Evolutionary conservation across 2,113 vertebrate species (phyloP).

Genomic region (Phyllostomus discolor): DNA sequence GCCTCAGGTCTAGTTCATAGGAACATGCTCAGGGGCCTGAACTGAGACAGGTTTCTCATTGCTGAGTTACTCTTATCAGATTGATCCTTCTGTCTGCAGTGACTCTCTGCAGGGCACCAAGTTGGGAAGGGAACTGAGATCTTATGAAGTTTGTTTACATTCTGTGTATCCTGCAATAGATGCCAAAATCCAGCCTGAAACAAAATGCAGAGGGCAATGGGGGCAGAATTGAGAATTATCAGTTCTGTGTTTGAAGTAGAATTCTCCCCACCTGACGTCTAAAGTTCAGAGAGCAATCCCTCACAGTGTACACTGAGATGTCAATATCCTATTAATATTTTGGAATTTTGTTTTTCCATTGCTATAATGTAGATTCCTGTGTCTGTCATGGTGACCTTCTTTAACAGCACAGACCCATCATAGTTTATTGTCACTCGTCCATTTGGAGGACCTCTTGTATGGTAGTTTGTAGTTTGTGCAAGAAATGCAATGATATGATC

Average conservation of each 20-base stretch:
- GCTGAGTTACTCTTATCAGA: background rate
- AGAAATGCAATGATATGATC: too few relatives aligned
- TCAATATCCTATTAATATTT: accelerated
- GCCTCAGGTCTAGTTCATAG: too few relatives aligned
- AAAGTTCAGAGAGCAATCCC: background rate
- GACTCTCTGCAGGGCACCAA: background rate
- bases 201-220: background rate
- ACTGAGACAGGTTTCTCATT: too few relatives aligned
- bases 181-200: background rate
- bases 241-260: too few relatives aligned
- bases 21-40: too few relatives aligned
- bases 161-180: background rate
- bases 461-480: too few relatives aligned
- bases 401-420: background rate
- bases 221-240: too few relatives aligned
- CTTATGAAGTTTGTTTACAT: background rate
- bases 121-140: background rate
- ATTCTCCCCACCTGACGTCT: too few relatives aligned
- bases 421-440: too few relatives aligned
- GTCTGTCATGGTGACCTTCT: background rate
- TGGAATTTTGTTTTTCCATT: accelerated
- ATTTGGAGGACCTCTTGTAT: too few relatives aligned
- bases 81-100: background rate
- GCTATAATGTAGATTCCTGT: background rate
- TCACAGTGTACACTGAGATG: accelerated